Percentiles rank a stretch among this genome's conserved stretches.
Evolutionary conservation across 2,113 vertebrate genomes (phyloP).

Genomic region (Okapia johnstoni): DNA sequence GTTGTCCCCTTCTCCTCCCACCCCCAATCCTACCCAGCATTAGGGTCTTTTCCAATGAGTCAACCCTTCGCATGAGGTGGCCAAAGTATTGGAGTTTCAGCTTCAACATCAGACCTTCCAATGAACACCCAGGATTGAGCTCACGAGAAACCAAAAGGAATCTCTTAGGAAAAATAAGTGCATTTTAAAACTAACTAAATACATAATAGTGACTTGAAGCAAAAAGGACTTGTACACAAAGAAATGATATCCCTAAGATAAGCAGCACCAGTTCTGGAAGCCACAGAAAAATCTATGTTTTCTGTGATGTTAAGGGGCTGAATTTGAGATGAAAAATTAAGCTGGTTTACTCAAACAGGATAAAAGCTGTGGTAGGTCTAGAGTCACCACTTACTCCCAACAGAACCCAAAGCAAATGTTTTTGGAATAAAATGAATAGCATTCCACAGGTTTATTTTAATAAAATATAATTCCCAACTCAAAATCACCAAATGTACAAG

Average conservation of each 20-base stretch:
- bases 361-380: not conserved
- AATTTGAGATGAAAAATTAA: not conserved
- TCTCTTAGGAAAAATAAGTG: not conserved
- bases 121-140: too few relatives aligned
- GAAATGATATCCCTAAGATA: not conserved
- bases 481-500: not conserved
- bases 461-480: not conserved
- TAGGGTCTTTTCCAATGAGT: too few relatives aligned
- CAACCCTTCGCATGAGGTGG: too few relatives aligned
- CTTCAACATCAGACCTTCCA: too few relatives aligned
- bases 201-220: not conserved
- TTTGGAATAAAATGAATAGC: not conserved
- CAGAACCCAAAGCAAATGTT: not conserved
- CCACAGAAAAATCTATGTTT: not conserved
- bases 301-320: not conserved
- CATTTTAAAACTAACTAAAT: not conserved
- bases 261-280: not conserved
- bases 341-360: not conserved
- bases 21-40: too few relatives aligned
- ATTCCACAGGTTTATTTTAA: not conserved
- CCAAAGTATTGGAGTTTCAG: too few relatives aligned
- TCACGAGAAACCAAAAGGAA: not conserved
- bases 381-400: not conserved
- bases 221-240: not conserved
- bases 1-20: too few relatives aligned